These are phyloP conservation scores for Helobdella robusta DNA, from an alignment of 2,888 invertebrate genomes.

Conservation along the genomic window DNA sequence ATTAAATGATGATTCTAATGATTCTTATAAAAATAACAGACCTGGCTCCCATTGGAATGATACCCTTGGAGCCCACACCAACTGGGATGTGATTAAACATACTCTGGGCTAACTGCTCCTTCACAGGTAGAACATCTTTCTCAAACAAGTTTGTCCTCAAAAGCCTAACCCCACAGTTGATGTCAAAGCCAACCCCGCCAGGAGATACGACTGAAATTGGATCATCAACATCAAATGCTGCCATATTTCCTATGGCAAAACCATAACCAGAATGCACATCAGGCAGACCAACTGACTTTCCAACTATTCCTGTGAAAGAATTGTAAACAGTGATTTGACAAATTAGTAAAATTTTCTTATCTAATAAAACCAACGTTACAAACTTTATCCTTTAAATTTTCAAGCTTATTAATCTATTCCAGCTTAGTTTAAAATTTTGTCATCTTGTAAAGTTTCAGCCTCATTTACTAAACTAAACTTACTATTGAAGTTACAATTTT, in stretches of 20 bases:
- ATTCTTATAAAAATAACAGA: constrained; percentile 38
- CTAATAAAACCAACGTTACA: no score
- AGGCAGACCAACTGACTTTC: constrained; percentile 78
- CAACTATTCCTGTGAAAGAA: constrained; percentile 21
- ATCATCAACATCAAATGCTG: constrained; percentile 89
- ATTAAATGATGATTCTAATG: neutral
- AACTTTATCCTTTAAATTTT: no score
- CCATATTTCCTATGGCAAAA: constrained; percentile 99
- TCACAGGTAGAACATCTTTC: constrained; percentile 50
- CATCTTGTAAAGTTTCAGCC: no score
- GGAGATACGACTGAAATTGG: constrained; percentile 88
- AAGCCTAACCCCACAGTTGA: constrained; percentile 92
- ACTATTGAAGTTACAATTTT: neutral
- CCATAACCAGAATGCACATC: constrained; percentile 98
- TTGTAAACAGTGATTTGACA: neutral
- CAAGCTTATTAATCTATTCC: no score
- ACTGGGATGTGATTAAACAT: constrained; percentile 98
- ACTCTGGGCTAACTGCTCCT: constrained; percentile 90
- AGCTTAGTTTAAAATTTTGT: no score
- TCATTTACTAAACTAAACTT: neutral
- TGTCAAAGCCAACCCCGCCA: constrained; percentile 95
- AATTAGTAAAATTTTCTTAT: no score
- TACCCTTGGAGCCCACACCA: constrained; percentile 95
- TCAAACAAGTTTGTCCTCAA: constrained; percentile 86
- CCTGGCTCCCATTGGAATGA: constrained; percentile 91